These are phyloP conservation scores for Kobus ellipsiprymnus DNA, from an alignment of 2,113 vertebrate species.

Conservation along the genomic window DNA sequence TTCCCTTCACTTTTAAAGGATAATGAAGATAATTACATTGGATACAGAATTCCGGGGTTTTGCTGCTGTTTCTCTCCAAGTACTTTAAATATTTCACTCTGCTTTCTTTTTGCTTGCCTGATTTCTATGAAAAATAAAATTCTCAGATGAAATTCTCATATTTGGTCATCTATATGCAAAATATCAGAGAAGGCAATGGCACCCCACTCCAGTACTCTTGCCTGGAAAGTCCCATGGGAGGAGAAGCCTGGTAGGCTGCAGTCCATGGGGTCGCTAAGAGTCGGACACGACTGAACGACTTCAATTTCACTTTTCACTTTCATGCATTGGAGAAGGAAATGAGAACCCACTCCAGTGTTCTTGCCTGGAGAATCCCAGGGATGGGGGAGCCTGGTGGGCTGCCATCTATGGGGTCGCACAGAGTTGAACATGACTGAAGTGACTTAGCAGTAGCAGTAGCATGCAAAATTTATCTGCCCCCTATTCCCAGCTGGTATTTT, in stretches of 20 bases:
- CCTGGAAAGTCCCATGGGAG: too few species aligned
- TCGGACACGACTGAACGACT: fast-evolving
- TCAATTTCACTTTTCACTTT: too few species aligned
- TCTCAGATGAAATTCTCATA: not conserved
- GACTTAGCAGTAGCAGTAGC: too few species aligned
- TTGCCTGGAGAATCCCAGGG: too few species aligned
- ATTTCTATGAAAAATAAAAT: not conserved
- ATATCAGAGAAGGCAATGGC: not conserved
- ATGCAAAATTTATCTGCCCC: not conserved
- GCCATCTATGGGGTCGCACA: too few species aligned
- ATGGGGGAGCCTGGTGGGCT: fast-evolving
- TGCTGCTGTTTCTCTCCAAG: not conserved
- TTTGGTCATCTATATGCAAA: not conserved
- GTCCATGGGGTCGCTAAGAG: too few species aligned
- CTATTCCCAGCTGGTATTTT: not conserved
- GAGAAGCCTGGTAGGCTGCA: too few species aligned
- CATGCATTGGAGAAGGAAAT: too few species aligned
- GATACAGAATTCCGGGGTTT: not conserved
- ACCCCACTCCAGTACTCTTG: too few species aligned
- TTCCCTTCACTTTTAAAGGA: not conserved
- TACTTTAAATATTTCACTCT: not conserved
- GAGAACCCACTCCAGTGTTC: too few species aligned
- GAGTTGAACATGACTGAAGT: too few species aligned
- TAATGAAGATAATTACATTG: not conserved
- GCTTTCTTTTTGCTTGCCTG: not conserved